A percentile compares a stretch with the other conserved stretches of the same genome.
These are phyloP conservation scores for Scrobipalpa costella DNA, from an alignment of 2,888 invertebrate species.

Conservation along the genomic window DNA sequence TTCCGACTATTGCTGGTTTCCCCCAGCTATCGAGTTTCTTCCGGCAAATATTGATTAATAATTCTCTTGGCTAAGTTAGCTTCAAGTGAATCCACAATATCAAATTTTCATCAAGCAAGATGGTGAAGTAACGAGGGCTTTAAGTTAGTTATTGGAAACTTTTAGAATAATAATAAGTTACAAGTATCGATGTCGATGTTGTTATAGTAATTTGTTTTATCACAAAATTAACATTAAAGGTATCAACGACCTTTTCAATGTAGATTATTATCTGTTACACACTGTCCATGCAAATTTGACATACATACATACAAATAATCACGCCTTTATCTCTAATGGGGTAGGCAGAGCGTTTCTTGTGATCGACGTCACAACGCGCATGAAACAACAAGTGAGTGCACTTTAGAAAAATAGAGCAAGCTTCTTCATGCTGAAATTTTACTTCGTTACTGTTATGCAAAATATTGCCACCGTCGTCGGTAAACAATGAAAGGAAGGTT, in stretches of 20 bases:
- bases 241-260: neutral
- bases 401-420: neutral
- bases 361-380: neutral
- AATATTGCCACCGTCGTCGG: neutral
- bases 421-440: neutral
- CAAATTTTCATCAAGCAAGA: slow-evolving; percentile 2
- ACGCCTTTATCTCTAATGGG: no score
- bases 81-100: neutral
- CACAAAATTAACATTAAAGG: no score
- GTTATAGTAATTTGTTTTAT: no score
- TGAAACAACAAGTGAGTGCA: neutral
- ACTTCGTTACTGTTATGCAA: slow-evolving; percentile 8
- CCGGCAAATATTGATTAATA: neutral
- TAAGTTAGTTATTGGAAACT: neutral
- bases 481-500: neutral
- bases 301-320: no score
- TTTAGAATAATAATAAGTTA: neutral
- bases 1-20: neutral
- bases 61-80: neutral
- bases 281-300: no score
- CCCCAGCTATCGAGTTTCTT: neutral
- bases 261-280: no score
- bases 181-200: neutral
- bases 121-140: neutral
- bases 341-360: no score